These are phyloP conservation scores for Hyperoodon ampullatus DNA, from an alignment of 2,113 vertebrate genomes.

Conservation along the genomic window DNA sequence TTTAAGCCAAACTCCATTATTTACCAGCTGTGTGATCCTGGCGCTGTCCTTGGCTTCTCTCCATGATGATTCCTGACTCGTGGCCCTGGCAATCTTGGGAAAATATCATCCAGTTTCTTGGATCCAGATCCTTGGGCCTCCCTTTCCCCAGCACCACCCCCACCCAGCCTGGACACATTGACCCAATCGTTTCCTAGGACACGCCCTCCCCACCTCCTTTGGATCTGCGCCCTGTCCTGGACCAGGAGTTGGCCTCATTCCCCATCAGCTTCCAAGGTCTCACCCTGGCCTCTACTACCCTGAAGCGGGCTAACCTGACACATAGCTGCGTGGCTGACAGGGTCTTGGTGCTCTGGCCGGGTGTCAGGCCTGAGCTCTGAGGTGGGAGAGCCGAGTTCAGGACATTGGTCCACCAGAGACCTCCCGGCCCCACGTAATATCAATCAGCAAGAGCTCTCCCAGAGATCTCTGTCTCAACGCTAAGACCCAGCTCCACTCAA, in stretches of 20 bases:
- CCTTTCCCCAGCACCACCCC: neutral
- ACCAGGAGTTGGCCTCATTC: neutral
- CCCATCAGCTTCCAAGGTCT: neutral
- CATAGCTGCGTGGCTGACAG: too few relatives aligned
- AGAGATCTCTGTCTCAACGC: too few relatives aligned
- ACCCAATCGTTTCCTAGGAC: neutral
- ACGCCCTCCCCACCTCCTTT: neutral
- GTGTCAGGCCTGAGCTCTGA: too few relatives aligned
- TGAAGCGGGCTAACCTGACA: neutral
- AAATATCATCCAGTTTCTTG: constrained; percentile 22
- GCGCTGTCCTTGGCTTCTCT: constrained; percentile 41
- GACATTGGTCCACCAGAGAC: too few relatives aligned
- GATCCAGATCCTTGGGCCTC: neutral
- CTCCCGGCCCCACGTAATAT: too few relatives aligned
- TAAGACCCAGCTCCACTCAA: too few relatives aligned
- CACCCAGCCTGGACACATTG: neutral
- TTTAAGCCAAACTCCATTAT: neutral
- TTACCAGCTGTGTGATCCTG: neutral
- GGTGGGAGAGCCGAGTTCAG: too few relatives aligned
- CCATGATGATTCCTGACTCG: constrained; percentile 57
- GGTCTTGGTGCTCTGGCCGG: too few relatives aligned
- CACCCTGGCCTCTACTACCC: neutral
- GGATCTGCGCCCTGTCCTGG: neutral
- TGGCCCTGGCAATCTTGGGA: constrained; percentile 46
- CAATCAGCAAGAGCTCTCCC: too few relatives aligned